Evolutionary conservation across 2,113 vertebrate species (phyloP).

Genomic region (Hystrix cristata): DNA sequence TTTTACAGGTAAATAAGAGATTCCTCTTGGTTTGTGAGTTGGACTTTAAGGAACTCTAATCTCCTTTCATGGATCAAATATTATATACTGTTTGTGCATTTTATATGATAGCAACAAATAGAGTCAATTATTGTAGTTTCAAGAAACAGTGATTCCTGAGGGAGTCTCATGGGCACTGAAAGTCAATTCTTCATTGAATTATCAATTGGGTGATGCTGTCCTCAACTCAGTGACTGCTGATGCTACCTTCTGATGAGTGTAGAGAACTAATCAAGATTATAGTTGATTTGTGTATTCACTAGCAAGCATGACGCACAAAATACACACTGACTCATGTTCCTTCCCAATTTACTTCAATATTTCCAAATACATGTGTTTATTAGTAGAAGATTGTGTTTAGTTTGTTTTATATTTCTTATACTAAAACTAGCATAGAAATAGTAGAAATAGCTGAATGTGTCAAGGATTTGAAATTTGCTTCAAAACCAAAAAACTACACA

Average conservation of each 20-base stretch:
- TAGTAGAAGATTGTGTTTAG: not conserved
- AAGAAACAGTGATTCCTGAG: not conserved
- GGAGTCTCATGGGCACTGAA: not conserved
- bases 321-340: not conserved
- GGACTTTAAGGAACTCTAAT: slow-evolving; percentile 17
- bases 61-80: not conserved
- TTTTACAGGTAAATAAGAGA: not conserved
- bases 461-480: slow-evolving; percentile 3
- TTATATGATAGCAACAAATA: slow-evolving; percentile 18
- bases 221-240: not conserved
- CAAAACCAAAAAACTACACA: not conserved
- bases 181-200: slow-evolving; percentile 15
- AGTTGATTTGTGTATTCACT: not conserved
- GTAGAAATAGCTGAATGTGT: not conserved
- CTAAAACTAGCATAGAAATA: not conserved
- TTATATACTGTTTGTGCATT: not conserved
- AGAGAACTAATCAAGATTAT: not conserved
- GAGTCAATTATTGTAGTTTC: not conserved
- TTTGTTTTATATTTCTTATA: not conserved
- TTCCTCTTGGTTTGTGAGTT: not conserved
- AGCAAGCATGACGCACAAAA: not conserved
- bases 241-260: not conserved
- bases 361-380: slow-evolving; percentile 18
- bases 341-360: not conserved
- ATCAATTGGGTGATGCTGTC: not conserved